Conservation (phyloP, 2,888 invertebrate species). For the Hanleya hanleyi region DNA sequence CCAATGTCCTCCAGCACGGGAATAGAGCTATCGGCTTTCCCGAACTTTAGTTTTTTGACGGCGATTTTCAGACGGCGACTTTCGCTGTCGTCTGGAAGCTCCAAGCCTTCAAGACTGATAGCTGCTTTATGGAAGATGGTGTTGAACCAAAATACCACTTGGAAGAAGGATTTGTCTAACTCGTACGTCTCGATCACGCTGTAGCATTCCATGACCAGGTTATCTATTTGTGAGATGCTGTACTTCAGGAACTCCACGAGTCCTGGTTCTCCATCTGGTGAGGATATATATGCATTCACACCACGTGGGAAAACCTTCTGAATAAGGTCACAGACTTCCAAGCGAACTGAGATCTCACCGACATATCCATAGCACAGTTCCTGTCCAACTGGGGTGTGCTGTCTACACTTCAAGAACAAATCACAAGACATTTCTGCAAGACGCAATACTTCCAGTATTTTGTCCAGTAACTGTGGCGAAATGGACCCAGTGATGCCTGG, state of each 20-base stretch:
- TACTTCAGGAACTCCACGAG: conserved; percentile 33
- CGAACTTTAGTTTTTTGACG: conserved; percentile 40
- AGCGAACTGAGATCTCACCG: conserved; percentile 41
- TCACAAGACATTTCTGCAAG: conserved; percentile 38
- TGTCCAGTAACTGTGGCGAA: too few relatives aligned
- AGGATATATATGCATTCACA: conserved; percentile 16
- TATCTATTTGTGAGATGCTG: conserved; percentile 38
- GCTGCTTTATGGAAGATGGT: conserved; percentile 31
- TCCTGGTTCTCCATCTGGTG: not conserved
- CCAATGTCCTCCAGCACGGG: conserved; percentile 30
- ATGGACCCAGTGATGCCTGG: too few relatives aligned
- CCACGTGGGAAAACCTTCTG: conserved; percentile 26
- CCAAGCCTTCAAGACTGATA: conserved; percentile 6
- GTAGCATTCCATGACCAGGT: conserved; percentile 45
- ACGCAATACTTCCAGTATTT: conserved; percentile 25
- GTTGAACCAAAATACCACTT: conserved; percentile 37
- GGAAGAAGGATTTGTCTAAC: conserved; percentile 22
- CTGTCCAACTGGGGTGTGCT: conserved; percentile 35
- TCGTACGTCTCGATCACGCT: conserved; percentile 29
- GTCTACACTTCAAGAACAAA: conserved; percentile 37
- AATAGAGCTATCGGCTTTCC: conserved; percentile 9
- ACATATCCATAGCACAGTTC: conserved; percentile 37
- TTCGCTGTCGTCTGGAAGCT: conserved; percentile 16
- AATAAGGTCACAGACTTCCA: conserved; percentile 44
- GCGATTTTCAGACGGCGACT: conserved; percentile 33